Base-by-base conservation (phyloP, 2,888 invertebrate species). In the Limenitis camilla region DNA sequence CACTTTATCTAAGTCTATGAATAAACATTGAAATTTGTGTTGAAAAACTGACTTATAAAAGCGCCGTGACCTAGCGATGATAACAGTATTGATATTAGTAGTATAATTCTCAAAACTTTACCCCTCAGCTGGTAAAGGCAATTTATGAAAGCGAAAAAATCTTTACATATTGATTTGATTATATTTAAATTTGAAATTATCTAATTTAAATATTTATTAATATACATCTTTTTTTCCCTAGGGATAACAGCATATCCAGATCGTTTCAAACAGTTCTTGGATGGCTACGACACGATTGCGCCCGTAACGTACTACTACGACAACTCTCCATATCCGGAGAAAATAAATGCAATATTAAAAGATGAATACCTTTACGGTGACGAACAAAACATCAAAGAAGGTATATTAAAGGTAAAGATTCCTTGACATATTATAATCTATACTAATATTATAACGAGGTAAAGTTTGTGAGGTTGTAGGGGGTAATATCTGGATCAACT, bases 281-380 rank as follows among this genome's bases (percentile, higher is more conserved):
- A 81, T 0, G 88, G 89, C 2, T 92, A 91, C 59, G 74, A 87
- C 0, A 74, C 75, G 0, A 82, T 92, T 9, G 87, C 90, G 8
- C 92, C 92, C 0, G 79, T 90, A 0, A 88, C 89, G n/a, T 85
- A 92, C 41, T 84, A 91, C 58, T 92, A 91, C 56, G 89, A 90
- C 41, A 89, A 90, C 60, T 89, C 90, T 0, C 81, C 86, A 0
- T 76, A 84, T 3, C 62, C 75, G 4, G 71, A 82, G 0, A 67
- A 76, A 11, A 87, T 91, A 19, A 90, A 90, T 0, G 69, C 76
- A 10, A 75, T 75, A 59, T 87, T 93, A 40, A 84, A 87, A 40
- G 61, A 88, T 19, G 89, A 85, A 61, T 93, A 92, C 70, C 87
- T 92, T n/a, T 85, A 83, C 0, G 62, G 73, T 33, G 71, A 84